Percentiles rank a stretch among this genome's conserved stretches.
Evolutionary conservation across 2,888 invertebrate genomes (phyloP).

Genomic region (Hirtodrosophila trivittata): DNA sequence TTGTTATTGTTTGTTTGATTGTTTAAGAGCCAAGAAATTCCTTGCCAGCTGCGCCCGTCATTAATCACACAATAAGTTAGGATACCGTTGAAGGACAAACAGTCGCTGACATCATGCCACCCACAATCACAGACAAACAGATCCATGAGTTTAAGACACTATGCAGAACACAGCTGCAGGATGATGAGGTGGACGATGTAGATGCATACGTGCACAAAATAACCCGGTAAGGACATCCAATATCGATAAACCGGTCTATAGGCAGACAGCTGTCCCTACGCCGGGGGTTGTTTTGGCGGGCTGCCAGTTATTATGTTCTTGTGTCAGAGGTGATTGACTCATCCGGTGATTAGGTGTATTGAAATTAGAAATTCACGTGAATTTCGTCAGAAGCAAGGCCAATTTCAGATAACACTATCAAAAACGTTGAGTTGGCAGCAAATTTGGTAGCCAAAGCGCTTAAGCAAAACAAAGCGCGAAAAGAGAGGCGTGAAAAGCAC

Average conservation of each 20-base stretch:
- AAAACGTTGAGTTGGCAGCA: constrained; percentile 51
- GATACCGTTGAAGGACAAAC: constrained; percentile 46
- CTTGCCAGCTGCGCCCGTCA: constrained; percentile 31
- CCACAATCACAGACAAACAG: constrained; percentile 73
- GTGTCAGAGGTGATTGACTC: too few species aligned
- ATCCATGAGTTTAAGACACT: constrained; percentile 63
- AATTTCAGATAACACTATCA: neutral
- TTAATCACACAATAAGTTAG: neutral
- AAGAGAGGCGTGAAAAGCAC: neutral
- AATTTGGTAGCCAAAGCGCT: constrained; percentile 15
- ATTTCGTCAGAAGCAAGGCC: too few species aligned
- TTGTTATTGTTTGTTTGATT: constrained; percentile 5
- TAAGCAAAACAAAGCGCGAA: constrained; percentile 36
- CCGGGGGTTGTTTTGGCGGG: constrained; percentile 16
- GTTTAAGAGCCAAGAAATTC: neutral
- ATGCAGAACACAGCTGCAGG: constrained; percentile 51
- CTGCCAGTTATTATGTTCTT: too few species aligned
- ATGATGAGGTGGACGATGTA: constrained; percentile 58
- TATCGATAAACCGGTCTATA: constrained; percentile 35
- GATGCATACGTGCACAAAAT: constrained; percentile 64
- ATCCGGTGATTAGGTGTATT: neutral
- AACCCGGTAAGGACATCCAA: constrained; percentile 73
- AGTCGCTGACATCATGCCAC: constrained; percentile 79
- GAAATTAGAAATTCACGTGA: constrained; percentile 23
- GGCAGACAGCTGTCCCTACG: constrained; percentile 16